Base-by-base conservation (phyloP, 2,888 invertebrate genomes). In the Acholoe squamosa region DNA sequence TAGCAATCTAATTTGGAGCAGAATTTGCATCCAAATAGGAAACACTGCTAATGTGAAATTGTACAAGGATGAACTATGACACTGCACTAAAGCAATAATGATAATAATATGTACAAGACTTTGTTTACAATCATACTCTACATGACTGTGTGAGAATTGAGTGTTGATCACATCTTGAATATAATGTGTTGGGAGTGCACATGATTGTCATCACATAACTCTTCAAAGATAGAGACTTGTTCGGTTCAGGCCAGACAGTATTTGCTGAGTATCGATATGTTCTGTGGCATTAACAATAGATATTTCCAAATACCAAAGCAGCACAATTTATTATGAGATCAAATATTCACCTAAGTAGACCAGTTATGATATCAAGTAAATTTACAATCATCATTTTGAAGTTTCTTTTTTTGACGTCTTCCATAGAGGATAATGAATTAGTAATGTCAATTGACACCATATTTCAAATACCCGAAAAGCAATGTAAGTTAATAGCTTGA, bases 221-320 rank as follows among this genome's bases (percentile, higher is more conserved):
- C 43, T 25, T 71, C 5, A 28, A 71, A 71, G 71, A n/a, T 28
- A 71, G 61, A 71, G 71, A 71, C 25, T 71, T 71, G 14, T 28
- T 14, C n/a, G 25, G 25, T 71, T 28, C 25, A 25, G 31, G 1
- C 28, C 25, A 71, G 28, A 71, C 28, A 71, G 71, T 71, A 71
- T 71, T 71, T 71, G 71, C 28, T 71, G 0, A 28, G 71, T 71
- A 71, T 28, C 71, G 71, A 71, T 71, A 71, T 71, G 71, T 71
- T 71, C 19, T 71, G 28, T 71, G 28, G 25, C 3, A 71, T 28
- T 71, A 71, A n/a, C n/a, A n/a, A n/a, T 28, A 16, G 28, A 28
- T 71, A 71, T 7, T 71, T 71, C 28, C n/a, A 61, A n/a, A 61
- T 19, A 43, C 43, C 3, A 10, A 43, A 43, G 43, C 10, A 43